phyloP scores from a whole-genome alignment of 1,140 invertebrate genomes.

The Kradibia gibbosae region DNA sequence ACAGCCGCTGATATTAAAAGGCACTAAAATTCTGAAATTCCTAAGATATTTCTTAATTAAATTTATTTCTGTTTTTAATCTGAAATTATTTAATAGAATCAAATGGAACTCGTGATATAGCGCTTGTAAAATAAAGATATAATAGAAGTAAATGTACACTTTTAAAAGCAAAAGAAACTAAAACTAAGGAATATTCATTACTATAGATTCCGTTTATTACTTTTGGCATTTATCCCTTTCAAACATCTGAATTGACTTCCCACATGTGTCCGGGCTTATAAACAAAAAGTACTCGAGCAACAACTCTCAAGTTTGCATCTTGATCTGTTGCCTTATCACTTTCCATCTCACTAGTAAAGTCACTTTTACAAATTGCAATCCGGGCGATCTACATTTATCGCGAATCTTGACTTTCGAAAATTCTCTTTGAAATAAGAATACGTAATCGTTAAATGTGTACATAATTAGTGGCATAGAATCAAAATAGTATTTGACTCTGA shows the following conservation, averaged over 20 bases:
- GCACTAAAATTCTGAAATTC: background rate
- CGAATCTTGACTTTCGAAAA: no score
- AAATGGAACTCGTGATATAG: background rate
- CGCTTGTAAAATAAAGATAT: background rate
- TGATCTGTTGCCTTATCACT: background rate
- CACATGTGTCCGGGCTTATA: background rate
- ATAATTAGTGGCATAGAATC: no score
- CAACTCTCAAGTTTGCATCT: background rate
- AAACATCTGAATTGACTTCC: background rate
- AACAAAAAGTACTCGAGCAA: background rate
- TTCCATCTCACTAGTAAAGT: background rate
- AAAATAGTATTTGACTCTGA: no score
- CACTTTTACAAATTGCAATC: background rate
- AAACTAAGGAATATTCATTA: constrained; percentile 10
- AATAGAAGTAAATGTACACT: background rate
- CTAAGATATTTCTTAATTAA: background rate
- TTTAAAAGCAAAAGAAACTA: background rate
- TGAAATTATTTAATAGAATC: background rate
- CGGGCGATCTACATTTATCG: background rate
- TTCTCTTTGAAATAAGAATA: no score
- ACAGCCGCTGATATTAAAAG: background rate
- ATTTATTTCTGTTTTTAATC: background rate
- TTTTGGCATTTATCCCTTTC: constrained; percentile 23
- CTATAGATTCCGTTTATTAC: background rate
- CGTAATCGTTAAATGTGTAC: no score